Conservation (phyloP, 1,140 invertebrate species). For the Linepithema humile region DNA sequence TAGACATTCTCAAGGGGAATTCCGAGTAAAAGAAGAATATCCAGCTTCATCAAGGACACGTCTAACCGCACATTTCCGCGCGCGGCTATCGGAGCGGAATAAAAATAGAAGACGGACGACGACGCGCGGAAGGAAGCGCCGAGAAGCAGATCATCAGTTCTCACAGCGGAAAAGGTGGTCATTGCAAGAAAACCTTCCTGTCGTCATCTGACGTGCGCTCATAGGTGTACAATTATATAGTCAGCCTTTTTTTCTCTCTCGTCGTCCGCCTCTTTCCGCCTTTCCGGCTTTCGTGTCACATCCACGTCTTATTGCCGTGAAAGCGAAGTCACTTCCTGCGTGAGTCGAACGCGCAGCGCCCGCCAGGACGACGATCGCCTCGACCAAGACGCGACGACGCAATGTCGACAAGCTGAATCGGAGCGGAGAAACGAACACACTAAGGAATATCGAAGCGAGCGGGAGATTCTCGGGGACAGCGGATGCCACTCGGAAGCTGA, state of each 20-base stretch:
- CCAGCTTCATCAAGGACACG: background rate
- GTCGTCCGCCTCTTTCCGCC: background rate
- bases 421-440: background rate
- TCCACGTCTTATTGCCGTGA: conserved; percentile 48
- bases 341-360: background rate
- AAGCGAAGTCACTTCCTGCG: conserved; percentile 54
- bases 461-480: background rate
- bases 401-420: conserved; percentile 9
- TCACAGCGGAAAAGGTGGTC: conserved; percentile 20
- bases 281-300: conserved; percentile 33
- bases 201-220: conserved; percentile 5
- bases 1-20: too few species aligned
- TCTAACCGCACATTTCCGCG: background rate
- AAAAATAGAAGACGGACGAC: conserved; percentile 12
- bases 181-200: conserved; percentile 36
- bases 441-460: background rate
- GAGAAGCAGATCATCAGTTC: conserved; percentile 17
- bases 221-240: conserved; percentile 60
- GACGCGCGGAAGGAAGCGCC: background rate
- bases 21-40: background rate
- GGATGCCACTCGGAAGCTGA: conserved; percentile 14
- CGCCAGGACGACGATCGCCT: background rate
- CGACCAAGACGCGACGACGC: background rate
- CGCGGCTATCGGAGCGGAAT: conserved; percentile 7
- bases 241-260: conserved; percentile 10